These are phyloP conservation scores for Montifringilla adamsi DNA, from an alignment of 2,113 vertebrate species.

Conservation along the genomic window DNA sequence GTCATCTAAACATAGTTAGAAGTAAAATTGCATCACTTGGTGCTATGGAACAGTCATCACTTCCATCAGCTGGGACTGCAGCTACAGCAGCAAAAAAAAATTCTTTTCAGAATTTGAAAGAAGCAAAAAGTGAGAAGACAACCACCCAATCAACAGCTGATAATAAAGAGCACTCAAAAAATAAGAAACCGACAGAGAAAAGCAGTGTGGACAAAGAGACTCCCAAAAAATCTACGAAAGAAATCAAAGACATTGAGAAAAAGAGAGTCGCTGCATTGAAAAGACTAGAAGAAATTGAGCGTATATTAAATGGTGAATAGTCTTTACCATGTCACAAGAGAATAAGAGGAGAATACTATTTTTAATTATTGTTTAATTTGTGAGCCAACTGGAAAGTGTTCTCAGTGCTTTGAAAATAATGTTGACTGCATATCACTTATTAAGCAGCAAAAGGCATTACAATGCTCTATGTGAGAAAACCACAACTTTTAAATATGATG, in stretches of 20 bases:
- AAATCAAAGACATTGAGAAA: conserved; percentile 94
- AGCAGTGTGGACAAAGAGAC: conserved; percentile 76
- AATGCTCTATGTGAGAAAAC: neutral
- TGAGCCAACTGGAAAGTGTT: conserved; percentile 28
- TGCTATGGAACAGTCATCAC: conserved; percentile 68
- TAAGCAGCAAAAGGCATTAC: neutral
- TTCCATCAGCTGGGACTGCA: conserved; percentile 51
- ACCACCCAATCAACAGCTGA: conserved; percentile 56
- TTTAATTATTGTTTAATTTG: conserved; percentile 7
- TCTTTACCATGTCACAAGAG: neutral
- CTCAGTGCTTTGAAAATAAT: conserved; percentile 47
- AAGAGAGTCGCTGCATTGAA: conserved; percentile 95
- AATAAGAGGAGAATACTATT: neutral
- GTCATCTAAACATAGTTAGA: conserved; percentile 91
- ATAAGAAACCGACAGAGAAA: conserved; percentile 71
- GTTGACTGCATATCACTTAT: conserved; percentile 1
- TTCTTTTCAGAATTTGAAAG: conserved; percentile 49
- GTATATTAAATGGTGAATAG: conserved; percentile 94
- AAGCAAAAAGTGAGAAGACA: conserved; percentile 79
- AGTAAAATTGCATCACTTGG: conserved; percentile 88
- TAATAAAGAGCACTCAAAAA: conserved; percentile 68
- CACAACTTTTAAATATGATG: neutral
- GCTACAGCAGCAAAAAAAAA: conserved; percentile 54
- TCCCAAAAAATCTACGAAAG: conserved; percentile 86
- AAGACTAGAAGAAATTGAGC: conserved; percentile 97